phyloP scores from a whole-genome alignment of 2,888 invertebrate genomes.

The Chesias legatella region DNA sequence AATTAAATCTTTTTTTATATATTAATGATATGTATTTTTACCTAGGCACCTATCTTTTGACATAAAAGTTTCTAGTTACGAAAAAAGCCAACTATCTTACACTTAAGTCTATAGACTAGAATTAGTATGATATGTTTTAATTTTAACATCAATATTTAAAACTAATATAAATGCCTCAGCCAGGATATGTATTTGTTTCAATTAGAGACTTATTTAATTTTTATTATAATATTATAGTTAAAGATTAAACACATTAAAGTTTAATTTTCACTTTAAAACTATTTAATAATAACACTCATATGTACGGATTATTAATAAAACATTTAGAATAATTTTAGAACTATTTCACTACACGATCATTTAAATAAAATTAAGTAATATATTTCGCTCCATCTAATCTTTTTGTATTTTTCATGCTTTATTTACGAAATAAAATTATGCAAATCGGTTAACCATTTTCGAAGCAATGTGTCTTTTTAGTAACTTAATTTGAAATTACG shows the following conservation, averaged over 20 bases:
- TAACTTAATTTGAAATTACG: conserved; percentile 41
- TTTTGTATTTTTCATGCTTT: conserved; percentile 40
- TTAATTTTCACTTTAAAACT: conserved; percentile 35
- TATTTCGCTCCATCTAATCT: conserved; percentile 20
- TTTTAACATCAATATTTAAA: conserved; percentile 64
- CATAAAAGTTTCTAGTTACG: conserved; percentile 32
- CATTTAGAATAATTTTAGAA: conserved; percentile 42
- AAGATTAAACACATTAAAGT: conserved; percentile 61
- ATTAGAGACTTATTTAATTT: conserved; percentile 60
- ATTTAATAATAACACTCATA: conserved; percentile 51
- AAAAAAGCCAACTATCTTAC: conserved; percentile 38
- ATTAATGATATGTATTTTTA: conserved; percentile 60
- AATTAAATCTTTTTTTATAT: conserved; percentile 33
- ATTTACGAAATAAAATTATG: conserved; percentile 53
- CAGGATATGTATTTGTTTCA: conserved; percentile 78
- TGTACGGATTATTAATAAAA: conserved; percentile 41
- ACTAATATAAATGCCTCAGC: conserved; percentile 77
- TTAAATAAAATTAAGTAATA: conserved; percentile 20
- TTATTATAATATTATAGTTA: conserved; percentile 54
- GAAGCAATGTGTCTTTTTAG: conserved; percentile 53
- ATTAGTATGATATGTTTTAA: conserved; percentile 50
- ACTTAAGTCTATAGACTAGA: conserved; percentile 36
- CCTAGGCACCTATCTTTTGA: conserved; percentile 60
- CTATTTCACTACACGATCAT: conserved; percentile 37
- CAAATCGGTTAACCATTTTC: conserved; percentile 63